These are phyloP conservation scores for Drosophila takahashii DNA, from an alignment of 1,140 invertebrate species.

Conservation along the genomic window DNA sequence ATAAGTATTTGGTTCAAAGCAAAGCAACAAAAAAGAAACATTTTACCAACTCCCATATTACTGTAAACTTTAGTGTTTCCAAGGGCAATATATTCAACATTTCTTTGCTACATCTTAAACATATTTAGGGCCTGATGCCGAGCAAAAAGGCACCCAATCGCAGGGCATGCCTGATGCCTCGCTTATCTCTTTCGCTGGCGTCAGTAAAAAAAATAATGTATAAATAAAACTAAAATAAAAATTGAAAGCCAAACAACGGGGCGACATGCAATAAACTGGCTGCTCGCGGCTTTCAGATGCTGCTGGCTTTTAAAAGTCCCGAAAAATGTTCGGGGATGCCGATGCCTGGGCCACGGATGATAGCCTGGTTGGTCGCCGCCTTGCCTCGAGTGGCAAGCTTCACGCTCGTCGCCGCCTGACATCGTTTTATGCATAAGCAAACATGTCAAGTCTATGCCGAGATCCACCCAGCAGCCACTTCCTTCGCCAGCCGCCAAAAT, in stretches of 20 bases:
- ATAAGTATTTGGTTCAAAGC: too few species aligned
- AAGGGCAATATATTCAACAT: background rate
- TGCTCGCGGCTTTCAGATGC: slow-evolving; percentile 42
- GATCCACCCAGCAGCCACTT: background rate
- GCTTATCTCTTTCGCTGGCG: slow-evolving; percentile 35
- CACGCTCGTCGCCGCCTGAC: slow-evolving; percentile 34
- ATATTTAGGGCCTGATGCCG: background rate
- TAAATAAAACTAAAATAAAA: slow-evolving; percentile 78
- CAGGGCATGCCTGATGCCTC: slow-evolving; percentile 28
- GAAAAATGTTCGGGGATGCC: slow-evolving; percentile 4
- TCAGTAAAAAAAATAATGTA: slow-evolving; percentile 50
- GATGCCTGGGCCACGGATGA: slow-evolving; percentile 66
- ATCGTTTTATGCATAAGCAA: slow-evolving; percentile 80
- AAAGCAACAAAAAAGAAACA: too few species aligned
- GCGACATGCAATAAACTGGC: slow-evolving; percentile 78
- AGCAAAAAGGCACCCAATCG: background rate
- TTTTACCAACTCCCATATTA: too few species aligned
- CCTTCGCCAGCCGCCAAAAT: background rate
- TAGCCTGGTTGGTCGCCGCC: slow-evolving; percentile 66
- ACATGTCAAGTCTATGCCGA: slow-evolving; percentile 70
- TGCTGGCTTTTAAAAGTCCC: background rate
- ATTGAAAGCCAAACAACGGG: slow-evolving; percentile 77
- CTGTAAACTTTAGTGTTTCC: background rate
- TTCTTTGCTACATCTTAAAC: background rate
- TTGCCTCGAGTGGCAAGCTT: slow-evolving; percentile 56